These are phyloP conservation scores for Lasiommata megera DNA, from an alignment of 2,888 invertebrate species.

Conservation along the genomic window DNA sequence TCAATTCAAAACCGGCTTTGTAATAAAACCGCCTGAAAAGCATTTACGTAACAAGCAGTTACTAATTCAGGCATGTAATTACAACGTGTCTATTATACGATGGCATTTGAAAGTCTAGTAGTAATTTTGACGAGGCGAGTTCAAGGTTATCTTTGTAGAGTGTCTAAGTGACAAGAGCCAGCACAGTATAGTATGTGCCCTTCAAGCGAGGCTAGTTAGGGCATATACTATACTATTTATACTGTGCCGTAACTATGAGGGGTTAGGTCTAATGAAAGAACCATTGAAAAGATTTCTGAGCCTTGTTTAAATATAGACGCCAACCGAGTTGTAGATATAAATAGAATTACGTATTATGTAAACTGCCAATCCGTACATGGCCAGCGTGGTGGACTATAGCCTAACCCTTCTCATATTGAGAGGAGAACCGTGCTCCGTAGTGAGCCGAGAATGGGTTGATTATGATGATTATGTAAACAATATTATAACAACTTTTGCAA, in stretches of 20 bases:
- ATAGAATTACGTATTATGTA: no score
- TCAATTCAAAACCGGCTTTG: constrained; percentile 3
- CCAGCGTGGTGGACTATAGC: no score
- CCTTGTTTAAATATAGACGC: background rate
- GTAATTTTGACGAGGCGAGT: constrained; percentile 54
- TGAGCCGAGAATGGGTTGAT: no score
- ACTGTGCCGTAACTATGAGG: background rate
- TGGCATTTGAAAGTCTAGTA: constrained; percentile 23
- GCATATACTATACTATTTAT: no score
- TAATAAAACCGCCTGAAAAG: constrained; percentile 8
- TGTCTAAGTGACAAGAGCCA: constrained; percentile 36
- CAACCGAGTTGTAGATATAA: background rate
- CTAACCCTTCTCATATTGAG: no score
- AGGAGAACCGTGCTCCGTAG: no score
- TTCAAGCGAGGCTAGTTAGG: constrained; percentile 18
- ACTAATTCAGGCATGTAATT: constrained; percentile 12
- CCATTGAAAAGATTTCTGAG: background rate
- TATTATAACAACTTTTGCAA: no score
- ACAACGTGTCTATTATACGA: constrained; percentile 11
- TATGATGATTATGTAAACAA: no score
- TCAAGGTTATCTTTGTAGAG: constrained; percentile 48
- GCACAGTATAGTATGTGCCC: constrained; percentile 35
- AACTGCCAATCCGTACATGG: no score
- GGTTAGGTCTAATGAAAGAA: constrained; percentile 17
- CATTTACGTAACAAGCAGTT: constrained; percentile 3